Percentiles rank a stretch among this genome's conserved stretches.
Evolutionary conservation across 2,113 vertebrate genomes (phyloP).

Genomic region (Prolemur simus): DNA sequence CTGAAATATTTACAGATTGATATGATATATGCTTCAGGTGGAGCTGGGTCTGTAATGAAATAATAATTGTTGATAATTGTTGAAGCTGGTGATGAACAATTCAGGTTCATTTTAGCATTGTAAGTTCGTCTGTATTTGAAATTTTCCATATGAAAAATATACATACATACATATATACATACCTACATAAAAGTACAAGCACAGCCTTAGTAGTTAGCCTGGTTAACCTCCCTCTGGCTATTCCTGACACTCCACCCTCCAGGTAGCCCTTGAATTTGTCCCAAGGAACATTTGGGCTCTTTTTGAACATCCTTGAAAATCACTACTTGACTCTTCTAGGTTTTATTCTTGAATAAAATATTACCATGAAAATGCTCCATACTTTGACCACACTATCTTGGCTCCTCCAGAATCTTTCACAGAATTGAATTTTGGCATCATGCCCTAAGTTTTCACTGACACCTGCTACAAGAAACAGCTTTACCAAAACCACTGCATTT

Average conservation of each 20-base stretch:
- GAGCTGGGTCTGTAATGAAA: neutral
- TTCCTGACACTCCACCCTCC: neutral
- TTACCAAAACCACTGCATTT: neutral
- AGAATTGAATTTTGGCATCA: neutral
- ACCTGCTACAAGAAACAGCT: neutral
- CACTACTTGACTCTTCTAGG: neutral
- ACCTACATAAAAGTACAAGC: neutral
- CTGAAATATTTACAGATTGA: neutral
- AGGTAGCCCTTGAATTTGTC: neutral
- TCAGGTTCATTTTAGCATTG: neutral
- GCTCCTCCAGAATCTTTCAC: neutral
- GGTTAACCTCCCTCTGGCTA: neutral
- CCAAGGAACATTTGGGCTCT: neutral
- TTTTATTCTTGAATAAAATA: constrained; percentile 12
- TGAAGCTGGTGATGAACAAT: neutral
- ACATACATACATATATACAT: neutral
- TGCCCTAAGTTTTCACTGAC: constrained; percentile 41
- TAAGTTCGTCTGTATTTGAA: neutral
- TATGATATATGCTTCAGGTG: neutral
- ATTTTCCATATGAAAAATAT: constrained; percentile 11
- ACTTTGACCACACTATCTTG: neutral
- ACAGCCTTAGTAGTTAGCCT: neutral
- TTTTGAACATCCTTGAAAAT: neutral
- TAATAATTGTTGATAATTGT: neutral
- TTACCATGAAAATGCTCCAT: neutral